Base-by-base conservation (phyloP, 2,113 vertebrate species). In the Progne subis region DNA sequence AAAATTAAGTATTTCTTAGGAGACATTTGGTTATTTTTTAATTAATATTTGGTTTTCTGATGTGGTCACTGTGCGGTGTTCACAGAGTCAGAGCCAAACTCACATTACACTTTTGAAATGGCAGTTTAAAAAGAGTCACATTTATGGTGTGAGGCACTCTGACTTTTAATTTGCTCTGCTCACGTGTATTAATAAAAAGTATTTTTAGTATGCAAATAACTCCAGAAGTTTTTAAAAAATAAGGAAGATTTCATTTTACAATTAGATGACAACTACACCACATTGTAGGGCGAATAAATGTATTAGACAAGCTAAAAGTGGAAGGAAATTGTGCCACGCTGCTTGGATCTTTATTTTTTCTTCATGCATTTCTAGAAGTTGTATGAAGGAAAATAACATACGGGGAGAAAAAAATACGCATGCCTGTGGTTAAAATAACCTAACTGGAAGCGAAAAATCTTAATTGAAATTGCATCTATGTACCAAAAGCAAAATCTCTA, bases 291-390 rank as follows among this genome's bases (percentile, higher is more conserved):
- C 31, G 74, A 57, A 69, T 37, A 61, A 44, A 61, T 18, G 4
- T 21, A 20, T 31, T 28, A 57, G 28, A 31, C 4, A 56, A 63
- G 9, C 2, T 41, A 43, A 60, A 83, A 89, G 8, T 3, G 28
- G 14, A 67, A 88, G 43, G 26, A 52, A 87, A 52, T n/a, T 1
- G 3, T 53, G 9, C 7, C 6, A 29, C 0, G 0, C 5, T 60
- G 18, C 41, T 29, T 21, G 23, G 14, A 31, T 13, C 3, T 55
- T n/a, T 41, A 2, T 41, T 83, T 53, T 64, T 68, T 6, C 6
- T 63, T 49, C 67, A 57, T 28, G 2, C 9, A 14, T 15, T 31
- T 79, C 43, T 68, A 23, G 17, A 82, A 47, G 4, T 2, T 46
- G 10, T n/a, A 53, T 19, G 11, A 47, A 84, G 14, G 25, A 46